phyloP scores from a whole-genome alignment of 2,888 invertebrate genomes.

The Brenthis hecate region DNA sequence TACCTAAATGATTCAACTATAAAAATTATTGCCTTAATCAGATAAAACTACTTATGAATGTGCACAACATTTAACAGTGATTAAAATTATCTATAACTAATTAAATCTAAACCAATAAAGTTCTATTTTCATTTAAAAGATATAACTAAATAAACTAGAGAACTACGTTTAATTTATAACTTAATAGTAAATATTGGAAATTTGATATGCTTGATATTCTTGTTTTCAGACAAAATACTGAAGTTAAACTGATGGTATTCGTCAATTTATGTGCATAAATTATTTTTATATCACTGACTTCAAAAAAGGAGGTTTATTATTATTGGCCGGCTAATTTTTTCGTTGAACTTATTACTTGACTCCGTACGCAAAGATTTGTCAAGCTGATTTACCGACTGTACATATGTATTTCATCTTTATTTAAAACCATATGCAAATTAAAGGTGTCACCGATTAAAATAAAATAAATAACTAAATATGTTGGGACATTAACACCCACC shows the following conservation, averaged over 20 bases:
- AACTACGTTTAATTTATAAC: slow-evolving; percentile 59
- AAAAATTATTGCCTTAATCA: slow-evolving; percentile 76
- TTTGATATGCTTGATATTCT: slow-evolving; percentile 81
- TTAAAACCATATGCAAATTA: too few species aligned
- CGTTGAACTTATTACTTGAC: too few species aligned
- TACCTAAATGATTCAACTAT: slow-evolving; percentile 41
- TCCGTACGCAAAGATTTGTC: too few species aligned
- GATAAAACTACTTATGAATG: slow-evolving; percentile 72
- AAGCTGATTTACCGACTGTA: too few species aligned
- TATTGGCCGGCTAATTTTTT: too few species aligned
- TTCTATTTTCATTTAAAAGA: slow-evolving; percentile 49
- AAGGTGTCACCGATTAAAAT: too few species aligned
- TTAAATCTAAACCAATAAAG: slow-evolving; percentile 68
- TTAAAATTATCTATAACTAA: slow-evolving; percentile 74
- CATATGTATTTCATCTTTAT: too few species aligned
- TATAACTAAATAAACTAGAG: slow-evolving; percentile 59
- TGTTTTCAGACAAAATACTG: slow-evolving; percentile 58
- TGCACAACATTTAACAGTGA: slow-evolving; percentile 83
- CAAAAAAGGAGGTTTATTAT: too few species aligned
- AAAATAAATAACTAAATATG: too few species aligned
- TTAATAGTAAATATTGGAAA: slow-evolving; percentile 52
- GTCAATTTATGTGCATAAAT: too few species aligned
- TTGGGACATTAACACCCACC: too few species aligned
- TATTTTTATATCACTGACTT: too few species aligned
- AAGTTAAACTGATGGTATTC: slow-evolving; percentile 39